These are phyloP conservation scores for Ferrisia virgata DNA, from an alignment of 2,888 invertebrate genomes.

Conservation along the genomic window DNA sequence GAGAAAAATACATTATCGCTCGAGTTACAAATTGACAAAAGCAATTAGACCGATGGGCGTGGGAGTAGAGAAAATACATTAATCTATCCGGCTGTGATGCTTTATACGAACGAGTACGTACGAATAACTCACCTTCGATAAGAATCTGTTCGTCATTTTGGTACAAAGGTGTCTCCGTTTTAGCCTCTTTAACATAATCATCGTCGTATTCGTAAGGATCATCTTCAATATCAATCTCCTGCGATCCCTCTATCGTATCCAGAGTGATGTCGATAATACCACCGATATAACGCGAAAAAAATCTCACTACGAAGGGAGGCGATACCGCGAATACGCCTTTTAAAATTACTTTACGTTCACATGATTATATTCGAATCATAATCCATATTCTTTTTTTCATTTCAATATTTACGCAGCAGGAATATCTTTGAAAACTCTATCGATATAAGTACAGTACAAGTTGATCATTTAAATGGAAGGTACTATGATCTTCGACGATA, in stretches of 20 bases:
- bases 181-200: conserved; percentile 49
- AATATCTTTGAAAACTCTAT: not conserved
- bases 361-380: not conserved
- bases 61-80: not conserved
- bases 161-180: conserved; percentile 51
- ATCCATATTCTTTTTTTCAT: no score
- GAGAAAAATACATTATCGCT: not conserved
- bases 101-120: not conserved
- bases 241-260: conserved; percentile 5
- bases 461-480: not conserved
- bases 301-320: not conserved
- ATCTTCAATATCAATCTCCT: conserved; percentile 51
- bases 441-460: not conserved
- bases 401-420: not conserved
- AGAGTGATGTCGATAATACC: not conserved
- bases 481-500: not conserved
- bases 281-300: not conserved
- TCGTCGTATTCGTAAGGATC: conserved; percentile 57
- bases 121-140: conserved; percentile 51
- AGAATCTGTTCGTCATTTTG: conserved; percentile 51
- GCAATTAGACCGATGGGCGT: not conserved
- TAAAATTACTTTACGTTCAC: not conserved
- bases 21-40: not conserved
- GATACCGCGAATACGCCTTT: not conserved
- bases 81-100: not conserved